Base-by-base conservation (phyloP, 2,888 invertebrate species). In the Drosophila siamana region DNA sequence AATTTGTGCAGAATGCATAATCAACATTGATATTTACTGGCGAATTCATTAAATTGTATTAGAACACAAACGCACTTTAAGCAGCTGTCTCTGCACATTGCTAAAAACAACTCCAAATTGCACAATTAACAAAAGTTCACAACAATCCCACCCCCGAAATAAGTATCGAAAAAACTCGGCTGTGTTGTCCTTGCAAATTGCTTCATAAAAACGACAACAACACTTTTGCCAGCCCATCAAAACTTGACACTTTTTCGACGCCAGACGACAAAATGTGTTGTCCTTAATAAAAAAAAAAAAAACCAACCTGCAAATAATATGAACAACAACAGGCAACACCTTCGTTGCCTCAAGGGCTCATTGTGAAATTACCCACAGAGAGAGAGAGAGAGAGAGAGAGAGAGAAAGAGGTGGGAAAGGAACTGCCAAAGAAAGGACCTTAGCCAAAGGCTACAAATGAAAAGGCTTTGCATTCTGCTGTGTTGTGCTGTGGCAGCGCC, bases 1-100 rank as follows among this genome's bases (percentile, higher is more conserved):
- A 86, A 83, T 78, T 83, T 78, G 75, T 70, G 78, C 87, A 70
- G 54, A 66, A 72, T 65, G 69, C 85, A 84, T 83, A 86, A 86
- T 86, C 69, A 78, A 67, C 44, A n/a, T 41, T 48, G 19, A 50
- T 24, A 62, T 33, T 41, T 41, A 50, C 33, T 56, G 15, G 22
- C 19, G 30, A 24, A 15, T 48, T 47, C 5, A 44, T 33, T 11
- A 50, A 46, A 43, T 9, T 28, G 13, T 19, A 19, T 19, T 3
- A 19, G 19, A 19, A 19, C 2, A 2, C 19, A 19, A 1, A 19
- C 15, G 7, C 13, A 2, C 36, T 38, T 38, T 38, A 38, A 36
- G 36, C 13, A 36, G 36, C 36, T 2, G 8, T 36, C 5, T 6
- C n/a, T n/a, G n/a, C n/a, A n/a, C n/a, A n/a, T n/a, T n/a, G n/a